Conservation (phyloP, 2,797 vertebrate genomes). For the Peromyscus melanophrys region DNA sequence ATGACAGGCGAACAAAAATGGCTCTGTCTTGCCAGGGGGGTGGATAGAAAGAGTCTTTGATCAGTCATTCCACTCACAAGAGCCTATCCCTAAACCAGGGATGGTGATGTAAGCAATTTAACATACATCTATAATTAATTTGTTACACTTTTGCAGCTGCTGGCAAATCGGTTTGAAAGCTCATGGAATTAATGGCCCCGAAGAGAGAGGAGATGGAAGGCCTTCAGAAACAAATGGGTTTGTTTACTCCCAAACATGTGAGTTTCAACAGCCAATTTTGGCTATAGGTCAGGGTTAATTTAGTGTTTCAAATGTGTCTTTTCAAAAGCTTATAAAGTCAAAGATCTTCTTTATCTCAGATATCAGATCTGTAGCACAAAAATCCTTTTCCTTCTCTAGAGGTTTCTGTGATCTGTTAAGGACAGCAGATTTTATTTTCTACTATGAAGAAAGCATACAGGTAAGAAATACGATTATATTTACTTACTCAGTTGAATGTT, state of each 20-base stretch:
- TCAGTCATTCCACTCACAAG: conserved; percentile 92
- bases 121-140: conserved; percentile 99
- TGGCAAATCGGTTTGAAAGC: conserved; percentile 88
- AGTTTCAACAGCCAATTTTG: conserved; percentile 83
- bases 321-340: conserved; percentile 77
- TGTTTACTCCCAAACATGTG: conserved; percentile 81
- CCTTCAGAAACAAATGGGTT: conserved; percentile 76
- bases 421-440: background rate
- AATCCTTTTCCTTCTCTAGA: conserved; percentile 13
- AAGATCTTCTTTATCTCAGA: conserved; percentile 41
- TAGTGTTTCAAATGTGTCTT: conserved; percentile 78
- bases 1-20: conserved; percentile 82
- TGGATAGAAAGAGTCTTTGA: conserved; percentile 88
- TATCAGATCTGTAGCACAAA: background rate
- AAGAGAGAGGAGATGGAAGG: conserved; percentile 84
- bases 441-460: conserved; percentile 30
- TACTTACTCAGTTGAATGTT: background rate
- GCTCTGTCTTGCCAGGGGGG: conserved; percentile 85
- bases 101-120: conserved; percentile 98
- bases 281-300: conserved; percentile 83
- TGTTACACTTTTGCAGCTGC: conserved; percentile 90
- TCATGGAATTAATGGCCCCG: conserved; percentile 90
- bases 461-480: background rate
- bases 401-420: conserved; percentile 17
- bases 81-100: conserved; percentile 89